Conservation (phyloP, 2,113 vertebrate species). For the Thamnophis sirtalis region DNA sequence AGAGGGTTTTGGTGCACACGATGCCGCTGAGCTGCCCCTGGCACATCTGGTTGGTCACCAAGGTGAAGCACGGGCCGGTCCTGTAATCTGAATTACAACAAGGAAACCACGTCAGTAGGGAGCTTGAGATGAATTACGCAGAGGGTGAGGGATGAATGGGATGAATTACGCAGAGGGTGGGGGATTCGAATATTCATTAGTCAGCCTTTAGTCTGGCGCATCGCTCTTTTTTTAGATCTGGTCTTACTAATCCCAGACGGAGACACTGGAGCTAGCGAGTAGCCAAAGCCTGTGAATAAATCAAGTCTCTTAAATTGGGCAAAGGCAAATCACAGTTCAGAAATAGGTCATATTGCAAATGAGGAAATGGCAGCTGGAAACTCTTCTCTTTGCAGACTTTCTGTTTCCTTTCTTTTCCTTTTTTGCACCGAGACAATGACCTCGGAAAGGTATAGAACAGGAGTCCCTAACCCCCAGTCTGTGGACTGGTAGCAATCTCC, state of each 20-base stretch:
- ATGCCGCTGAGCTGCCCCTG: slow-evolving; percentile 96
- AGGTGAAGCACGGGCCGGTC: slow-evolving; percentile 94
- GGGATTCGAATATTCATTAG: not conserved
- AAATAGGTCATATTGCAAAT: not conserved
- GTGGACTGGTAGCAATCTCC: not conserved
- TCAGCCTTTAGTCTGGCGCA: not conserved
- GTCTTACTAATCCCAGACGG: not conserved
- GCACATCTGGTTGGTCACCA: slow-evolving; percentile 98
- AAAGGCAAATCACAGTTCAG: not conserved
- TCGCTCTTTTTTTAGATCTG: not conserved
- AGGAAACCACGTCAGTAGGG: slow-evolving; percentile 40
- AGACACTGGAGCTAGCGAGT: no score
- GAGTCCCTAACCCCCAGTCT: not conserved
- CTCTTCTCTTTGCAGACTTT: not conserved
- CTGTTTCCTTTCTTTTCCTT: not conserved
- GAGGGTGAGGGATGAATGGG: not conserved
- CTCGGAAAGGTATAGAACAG: not conserved
- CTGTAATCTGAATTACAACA: slow-evolving; percentile 83
- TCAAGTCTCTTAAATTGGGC: not conserved
- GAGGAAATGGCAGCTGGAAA: not conserved
- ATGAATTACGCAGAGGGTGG: not conserved
- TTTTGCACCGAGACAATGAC: not conserved
- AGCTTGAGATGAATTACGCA: not conserved
- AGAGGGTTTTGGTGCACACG: slow-evolving; percentile 95
- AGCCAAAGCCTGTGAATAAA: not conserved